phyloP scores from a whole-genome alignment of 2,113 vertebrate genomes.

The Nibea coibor region DNA sequence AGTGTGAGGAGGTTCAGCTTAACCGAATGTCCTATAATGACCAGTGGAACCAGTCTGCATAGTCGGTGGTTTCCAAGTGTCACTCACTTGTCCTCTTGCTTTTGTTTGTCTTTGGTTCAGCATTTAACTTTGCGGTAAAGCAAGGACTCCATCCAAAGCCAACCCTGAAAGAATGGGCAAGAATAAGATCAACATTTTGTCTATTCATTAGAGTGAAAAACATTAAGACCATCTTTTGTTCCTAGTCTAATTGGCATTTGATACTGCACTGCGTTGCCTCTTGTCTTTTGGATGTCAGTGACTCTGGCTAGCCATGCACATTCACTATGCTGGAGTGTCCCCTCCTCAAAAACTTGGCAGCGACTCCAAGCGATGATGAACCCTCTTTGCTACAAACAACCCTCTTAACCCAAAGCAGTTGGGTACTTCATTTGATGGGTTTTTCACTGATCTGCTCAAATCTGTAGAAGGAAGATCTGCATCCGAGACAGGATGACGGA shows the following conservation, averaged over 20 bases:
- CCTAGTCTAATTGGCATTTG: conserved; percentile 65
- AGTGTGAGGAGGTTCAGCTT: conserved; percentile 54
- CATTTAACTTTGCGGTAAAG: conserved; percentile 63
- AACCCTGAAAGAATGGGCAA: conserved; percentile 56
- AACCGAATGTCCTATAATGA: conserved; percentile 54
- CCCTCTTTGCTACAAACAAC: conserved; percentile 61
- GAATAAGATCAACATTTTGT: conserved; percentile 65
- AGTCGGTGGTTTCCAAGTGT: conserved; percentile 65
- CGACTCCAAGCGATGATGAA: conserved; percentile 52
- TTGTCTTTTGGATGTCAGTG: conserved; percentile 53
- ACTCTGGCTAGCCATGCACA: conserved; percentile 50
- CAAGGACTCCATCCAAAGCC: conserved; percentile 53
- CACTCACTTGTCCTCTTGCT: conserved; percentile 67
- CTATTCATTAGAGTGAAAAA: conserved; percentile 60
- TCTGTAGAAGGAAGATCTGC: conserved; percentile 47
- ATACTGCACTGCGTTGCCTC: conserved; percentile 48
- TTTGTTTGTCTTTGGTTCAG: conserved; percentile 69
- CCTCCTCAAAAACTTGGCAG: conserved; percentile 65
- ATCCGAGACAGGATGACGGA: conserved; percentile 47
- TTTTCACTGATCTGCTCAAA: conserved; percentile 59
- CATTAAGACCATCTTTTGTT: conserved; percentile 61
- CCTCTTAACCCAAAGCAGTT: conserved; percentile 72
- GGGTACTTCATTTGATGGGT: conserved; percentile 57
- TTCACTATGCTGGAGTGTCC: conserved; percentile 46
- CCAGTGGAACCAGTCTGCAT: conserved; percentile 48